Base-by-base conservation (phyloP, 2,888 invertebrate genomes). In the Mimumesa dahlbomi region DNA sequence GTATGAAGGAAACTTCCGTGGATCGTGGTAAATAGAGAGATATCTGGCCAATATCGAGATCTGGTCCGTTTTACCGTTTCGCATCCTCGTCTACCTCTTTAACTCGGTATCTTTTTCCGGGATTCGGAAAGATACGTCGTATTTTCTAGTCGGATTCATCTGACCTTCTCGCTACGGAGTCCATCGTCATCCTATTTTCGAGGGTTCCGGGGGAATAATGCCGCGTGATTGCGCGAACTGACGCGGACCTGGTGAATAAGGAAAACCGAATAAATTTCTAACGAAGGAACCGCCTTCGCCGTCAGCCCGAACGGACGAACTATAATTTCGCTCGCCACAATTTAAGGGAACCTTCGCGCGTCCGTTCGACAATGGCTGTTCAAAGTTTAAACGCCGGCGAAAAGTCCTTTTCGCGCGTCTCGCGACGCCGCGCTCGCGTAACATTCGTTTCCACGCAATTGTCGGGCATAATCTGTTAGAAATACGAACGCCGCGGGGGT, bases 211-310 rank as follows among this genome's bases (percentile, higher is more conserved):
- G 58, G 31, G 58, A 77, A 73, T 71, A 73, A 63, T 59, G 50
- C 64, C 73, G 38, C 31, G 59, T 66, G 76, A 73, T 69, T 59
- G 56, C 56, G 45, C 62, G 29, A 38, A 48, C 49, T 25, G 38
- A 22, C 56, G 31, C 16, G 16, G 14, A 29, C 29, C 21, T 45
- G 34, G 59, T 76, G 73, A 75, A 73, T 69, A 75, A 70, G 38
- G 57, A 61, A 64, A 25, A 6, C 7, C 13, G 19, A 52, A 43
- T 76, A 52, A 73, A 73, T 73, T 40, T 64, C 56, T 66, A 66
- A 76, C 56, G 62, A 66, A 36, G 9, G 38, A 42, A 4, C 7
- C 29, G 54, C 42, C 18, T 21, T 19, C 7, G 18, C 29, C 14
- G 45, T 45, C n/a, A 29, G 21, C 25, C 34, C 31, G 34, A 5